A percentile compares a stretch with the other conserved stretches of the same genome.
These are phyloP conservation scores for Psittacula derbiana DNA, from an alignment of 2,797 vertebrate genomes.

Conservation along the genomic window DNA sequence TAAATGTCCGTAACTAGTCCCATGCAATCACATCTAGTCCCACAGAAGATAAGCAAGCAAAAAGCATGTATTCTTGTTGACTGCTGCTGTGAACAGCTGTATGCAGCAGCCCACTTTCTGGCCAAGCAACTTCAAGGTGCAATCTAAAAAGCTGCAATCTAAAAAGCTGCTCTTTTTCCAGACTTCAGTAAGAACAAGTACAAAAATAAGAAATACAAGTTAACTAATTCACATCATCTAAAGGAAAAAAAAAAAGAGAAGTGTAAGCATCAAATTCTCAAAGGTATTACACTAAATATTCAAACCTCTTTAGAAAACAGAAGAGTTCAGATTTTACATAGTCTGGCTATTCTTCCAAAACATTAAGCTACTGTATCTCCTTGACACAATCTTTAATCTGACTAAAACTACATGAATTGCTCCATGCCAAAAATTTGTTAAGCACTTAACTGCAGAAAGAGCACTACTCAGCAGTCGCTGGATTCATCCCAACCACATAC, in stretches of 20 bases:
- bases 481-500: neutral
- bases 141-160: neutral
- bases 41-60: neutral
- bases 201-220: neutral
- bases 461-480: neutral
- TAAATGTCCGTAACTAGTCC: neutral
- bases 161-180: neutral
- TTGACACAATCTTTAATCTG: neutral
- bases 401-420: neutral
- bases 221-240: neutral
- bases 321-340: neutral
- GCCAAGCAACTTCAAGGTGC: neutral
- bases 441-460: neutral
- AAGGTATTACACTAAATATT: neutral
- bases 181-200: neutral
- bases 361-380: neutral
- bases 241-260: neutral
- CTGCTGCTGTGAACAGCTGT: neutral
- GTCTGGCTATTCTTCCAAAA: neutral
- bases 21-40: neutral
- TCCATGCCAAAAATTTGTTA: neutral
- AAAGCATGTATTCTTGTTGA: neutral
- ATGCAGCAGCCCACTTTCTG: neutral
- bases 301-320: neutral
- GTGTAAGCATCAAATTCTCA: neutral